Conservation (phyloP, 2,888 invertebrate species). For the Apantesis nais region DNA sequence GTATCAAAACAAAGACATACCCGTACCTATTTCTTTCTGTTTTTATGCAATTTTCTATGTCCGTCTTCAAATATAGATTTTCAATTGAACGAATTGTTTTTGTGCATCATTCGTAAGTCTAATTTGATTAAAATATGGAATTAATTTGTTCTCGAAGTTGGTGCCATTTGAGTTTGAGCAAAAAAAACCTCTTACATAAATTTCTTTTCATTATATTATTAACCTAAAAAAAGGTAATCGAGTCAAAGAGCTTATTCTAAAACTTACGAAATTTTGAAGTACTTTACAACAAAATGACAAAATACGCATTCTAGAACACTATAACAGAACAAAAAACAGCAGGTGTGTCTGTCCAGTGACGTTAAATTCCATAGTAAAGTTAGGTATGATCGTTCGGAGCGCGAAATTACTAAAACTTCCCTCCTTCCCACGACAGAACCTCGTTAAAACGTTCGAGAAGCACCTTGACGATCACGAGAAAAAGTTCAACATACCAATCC, state of each 20-base stretch:
- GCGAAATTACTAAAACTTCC: slow-evolving; percentile 17
- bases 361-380: not conserved
- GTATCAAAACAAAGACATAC: too few relatives aligned
- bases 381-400: slow-evolving; percentile 8
- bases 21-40: not conserved
- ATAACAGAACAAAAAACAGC: not conserved
- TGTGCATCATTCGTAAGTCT: too few relatives aligned
- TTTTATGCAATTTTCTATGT: too few relatives aligned
- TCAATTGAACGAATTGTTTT: too few relatives aligned
- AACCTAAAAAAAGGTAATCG: not conserved
- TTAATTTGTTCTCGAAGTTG: too few relatives aligned
- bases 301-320: slow-evolving; percentile 13
- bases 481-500: slow-evolving; percentile 73
- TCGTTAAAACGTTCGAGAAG: slow-evolving; percentile 68
- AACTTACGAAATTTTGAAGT: not conserved
- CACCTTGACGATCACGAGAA: slow-evolving; percentile 79
- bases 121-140: too few relatives aligned
- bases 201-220: not conserved
- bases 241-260: not conserved
- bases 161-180: too few relatives aligned
- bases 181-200: too few relatives aligned
- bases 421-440: slow-evolving; percentile 58
- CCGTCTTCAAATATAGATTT: too few relatives aligned
- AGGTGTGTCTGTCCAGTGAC: slow-evolving; percentile 13
- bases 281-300: not conserved